A percentile compares a stretch with the other conserved stretches of the same genome.
These are phyloP conservation scores for Drosophila longiperda DNA, from an alignment of 2,888 invertebrate genomes.

Conservation along the genomic window DNA sequence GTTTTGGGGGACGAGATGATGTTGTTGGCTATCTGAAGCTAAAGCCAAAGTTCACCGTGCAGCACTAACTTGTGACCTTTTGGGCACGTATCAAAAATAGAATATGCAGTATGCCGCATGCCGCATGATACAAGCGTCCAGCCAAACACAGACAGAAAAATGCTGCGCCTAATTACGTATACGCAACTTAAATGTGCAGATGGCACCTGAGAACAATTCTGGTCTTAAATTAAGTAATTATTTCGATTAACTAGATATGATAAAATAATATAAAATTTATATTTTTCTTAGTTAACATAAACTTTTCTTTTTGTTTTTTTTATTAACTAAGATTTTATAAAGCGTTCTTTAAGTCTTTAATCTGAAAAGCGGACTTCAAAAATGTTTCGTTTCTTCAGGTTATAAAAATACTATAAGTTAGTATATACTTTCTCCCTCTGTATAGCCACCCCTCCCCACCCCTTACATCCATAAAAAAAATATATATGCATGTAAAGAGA, in stretches of 20 bases:
- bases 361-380: background rate
- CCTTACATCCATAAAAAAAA: slow-evolving; percentile 1
- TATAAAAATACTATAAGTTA: background rate
- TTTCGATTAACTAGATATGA: background rate
- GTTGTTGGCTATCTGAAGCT: background rate
- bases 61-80: slow-evolving; percentile 66
- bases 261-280: background rate
- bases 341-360: background rate
- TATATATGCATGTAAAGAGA: slow-evolving; percentile 1
- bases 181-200: background rate
- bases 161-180: background rate
- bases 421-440: background rate
- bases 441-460: background rate
- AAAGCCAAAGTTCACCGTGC: slow-evolving; percentile 54
- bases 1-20: background rate
- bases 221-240: background rate
- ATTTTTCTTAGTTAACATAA: background rate
- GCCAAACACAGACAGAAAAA: background rate
- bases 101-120: slow-evolving; percentile 40
- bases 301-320: background rate
- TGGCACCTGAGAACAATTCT: background rate
- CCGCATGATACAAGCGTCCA: background rate
- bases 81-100: slow-evolving; percentile 66
- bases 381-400: too few species aligned
- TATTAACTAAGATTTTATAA: background rate